A percentile compares a stretch with the other conserved stretches of the same genome.
phyloP scores from a whole-genome alignment of 2,797 vertebrate genomes.

The Sebastes aleutianus region DNA sequence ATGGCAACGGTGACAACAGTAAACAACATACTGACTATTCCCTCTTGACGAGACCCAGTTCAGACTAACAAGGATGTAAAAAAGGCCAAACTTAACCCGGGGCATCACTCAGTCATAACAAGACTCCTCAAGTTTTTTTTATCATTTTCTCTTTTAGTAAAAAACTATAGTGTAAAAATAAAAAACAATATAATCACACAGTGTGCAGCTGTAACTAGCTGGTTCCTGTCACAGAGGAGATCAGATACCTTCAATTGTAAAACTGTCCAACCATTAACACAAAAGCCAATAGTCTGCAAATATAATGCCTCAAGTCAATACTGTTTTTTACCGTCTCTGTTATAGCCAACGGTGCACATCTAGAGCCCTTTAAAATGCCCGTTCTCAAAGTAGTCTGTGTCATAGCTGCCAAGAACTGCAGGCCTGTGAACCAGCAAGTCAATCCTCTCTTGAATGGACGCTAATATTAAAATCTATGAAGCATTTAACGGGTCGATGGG shows the following conservation, averaged over 20 bases:
- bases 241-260: not conserved
- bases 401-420: constrained; percentile 8
- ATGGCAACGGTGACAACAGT: not conserved
- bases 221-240: not conserved
- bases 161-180: not conserved
- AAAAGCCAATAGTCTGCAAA: not conserved
- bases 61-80: not conserved
- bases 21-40: not conserved
- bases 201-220: not conserved
- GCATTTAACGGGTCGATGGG: not conserved
- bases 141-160: not conserved
- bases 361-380: not conserved
- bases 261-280: not conserved
- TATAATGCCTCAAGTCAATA: not conserved
- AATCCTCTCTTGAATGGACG: not conserved
- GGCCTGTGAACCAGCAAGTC: not conserved
- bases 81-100: not conserved
- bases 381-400: not conserved
- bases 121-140: not conserved
- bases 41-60: not conserved
- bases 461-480: not conserved
- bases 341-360: not conserved
- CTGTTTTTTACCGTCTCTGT: not conserved
- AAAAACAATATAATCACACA: not conserved
- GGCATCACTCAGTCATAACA: not conserved